Evolutionary conservation across 2,113 vertebrate species (phyloP), one percentile per base, ranked within the genome.

Genomic region (Hippoglossus stenolepis): DNA sequence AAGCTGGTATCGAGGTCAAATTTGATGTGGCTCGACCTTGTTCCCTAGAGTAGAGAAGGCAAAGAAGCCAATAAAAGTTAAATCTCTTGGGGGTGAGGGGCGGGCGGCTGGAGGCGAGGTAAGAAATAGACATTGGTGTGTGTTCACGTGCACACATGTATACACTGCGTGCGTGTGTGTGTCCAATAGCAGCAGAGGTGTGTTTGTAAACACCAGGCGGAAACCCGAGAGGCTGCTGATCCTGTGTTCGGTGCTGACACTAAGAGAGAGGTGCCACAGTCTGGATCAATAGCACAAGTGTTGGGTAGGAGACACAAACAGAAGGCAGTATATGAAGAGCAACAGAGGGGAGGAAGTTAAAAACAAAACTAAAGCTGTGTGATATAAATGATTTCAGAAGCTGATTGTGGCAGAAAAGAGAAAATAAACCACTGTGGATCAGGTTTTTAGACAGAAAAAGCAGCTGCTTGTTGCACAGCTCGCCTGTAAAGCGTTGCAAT

Each of bases 131-230:
- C 43, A 24, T 58, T 1, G 31, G 73, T 67, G 53, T 47, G 65
- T 68, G 45, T 53, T 45, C 17, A 12, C 26, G 56, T 10, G 56
- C 1, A 1, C 56, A 15, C 18, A 35, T 53, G 31, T 53, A 28
- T 47, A 40, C 49, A 20, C 15, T 58, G 69, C 45, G 75, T 69
- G 62, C 75, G 73, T 65, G 70, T 51, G 75, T 75, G 73, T 75
- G 73, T 88, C 54, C 76, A 67, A n/a, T 57, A 56, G 62, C 65
- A 61, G 70, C 40, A 3, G 76, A 68, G 66, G 57, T 68, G 75
- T 92, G 91, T 93, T 93, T 93, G 91, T 91, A 91, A 90, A 94
- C 90, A 91, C 71, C 40, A 71, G 72, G 69, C 67, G 78, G 89
- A 85, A 92, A 92, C 87, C 85, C 59, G 82, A 94, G 87, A 92